Evolutionary conservation across 2,113 vertebrate genomes (phyloP).

Genomic region (Myodes glareolus): DNA sequence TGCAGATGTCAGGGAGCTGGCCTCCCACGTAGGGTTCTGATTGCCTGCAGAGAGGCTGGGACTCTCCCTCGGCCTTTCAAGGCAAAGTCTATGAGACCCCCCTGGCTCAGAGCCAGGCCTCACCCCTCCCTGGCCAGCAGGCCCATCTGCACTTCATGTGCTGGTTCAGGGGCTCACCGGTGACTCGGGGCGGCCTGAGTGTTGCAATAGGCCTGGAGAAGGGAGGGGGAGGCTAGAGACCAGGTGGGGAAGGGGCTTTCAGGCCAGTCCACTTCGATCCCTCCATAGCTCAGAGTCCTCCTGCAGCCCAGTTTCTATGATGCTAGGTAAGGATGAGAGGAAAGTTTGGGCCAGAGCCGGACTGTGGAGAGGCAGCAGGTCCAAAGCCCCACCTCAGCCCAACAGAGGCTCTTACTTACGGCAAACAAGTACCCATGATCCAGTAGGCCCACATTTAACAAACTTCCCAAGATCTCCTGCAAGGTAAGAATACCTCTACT

Average conservation of each 20-base stretch:
- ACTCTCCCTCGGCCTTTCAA: not conserved
- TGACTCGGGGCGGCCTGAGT: rapidly evolving
- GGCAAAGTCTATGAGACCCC: not conserved
- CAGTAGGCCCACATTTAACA: not conserved
- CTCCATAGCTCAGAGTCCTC: not conserved
- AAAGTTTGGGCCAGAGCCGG: not conserved
- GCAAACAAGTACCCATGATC: not conserved
- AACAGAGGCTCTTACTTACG: not conserved
- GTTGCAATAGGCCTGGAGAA: rapidly evolving
- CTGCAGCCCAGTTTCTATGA: not conserved
- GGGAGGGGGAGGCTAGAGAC: not conserved
- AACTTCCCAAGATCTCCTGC: not conserved
- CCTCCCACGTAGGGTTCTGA: not conserved
- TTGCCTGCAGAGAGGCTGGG: not conserved
- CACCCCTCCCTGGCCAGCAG: not conserved
- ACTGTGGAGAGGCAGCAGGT: not conserved
- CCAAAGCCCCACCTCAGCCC: not conserved
- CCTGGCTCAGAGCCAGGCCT: not conserved
- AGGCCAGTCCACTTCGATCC: not conserved
- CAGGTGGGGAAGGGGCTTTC: not conserved
- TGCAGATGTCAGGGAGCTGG: not conserved
- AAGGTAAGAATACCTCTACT: not conserved
- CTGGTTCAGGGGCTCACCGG: no score
- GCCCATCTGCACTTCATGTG: not conserved
- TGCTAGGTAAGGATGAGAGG: not conserved